Evolutionary conservation across 2,797 vertebrate species (phyloP).

Genomic region (Synanceia verrucosa): DNA sequence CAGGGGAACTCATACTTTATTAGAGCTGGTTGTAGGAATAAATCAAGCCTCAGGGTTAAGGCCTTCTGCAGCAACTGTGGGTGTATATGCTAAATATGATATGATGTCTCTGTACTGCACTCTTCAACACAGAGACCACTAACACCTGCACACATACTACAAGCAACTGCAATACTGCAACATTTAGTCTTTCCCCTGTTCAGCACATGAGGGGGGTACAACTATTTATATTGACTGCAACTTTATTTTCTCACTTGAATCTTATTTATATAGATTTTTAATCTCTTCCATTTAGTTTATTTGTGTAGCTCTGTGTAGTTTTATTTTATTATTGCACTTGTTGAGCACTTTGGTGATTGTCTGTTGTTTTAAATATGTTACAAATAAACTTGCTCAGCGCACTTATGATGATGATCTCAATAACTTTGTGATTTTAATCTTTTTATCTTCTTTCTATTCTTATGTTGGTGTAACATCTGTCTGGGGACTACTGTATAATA

Average conservation of each 20-base stretch:
- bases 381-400: neutral
- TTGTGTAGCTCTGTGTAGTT: neutral
- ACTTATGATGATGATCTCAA: neutral
- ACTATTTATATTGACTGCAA: too few species aligned
- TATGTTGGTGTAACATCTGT: neutral
- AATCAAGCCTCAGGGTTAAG: slow-evolving; percentile 45
- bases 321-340: slow-evolving; percentile 7
- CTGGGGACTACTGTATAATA: neutral
- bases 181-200: neutral
- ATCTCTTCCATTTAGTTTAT: too few species aligned
- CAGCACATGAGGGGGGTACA: neutral
- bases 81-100: slow-evolving; percentile 22
- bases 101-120: slow-evolving; percentile 21
- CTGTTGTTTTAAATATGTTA: too few species aligned
- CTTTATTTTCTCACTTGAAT: too few species aligned
- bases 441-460: neutral
- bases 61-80: slow-evolving; percentile 27
- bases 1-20: slow-evolving; percentile 25
- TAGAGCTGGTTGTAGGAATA: slow-evolving; percentile 39
- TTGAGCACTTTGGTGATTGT: neutral
- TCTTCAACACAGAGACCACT: slow-evolving; percentile 3
- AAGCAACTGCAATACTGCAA: slow-evolving; percentile 13
- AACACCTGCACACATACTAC: slow-evolving; percentile 22
- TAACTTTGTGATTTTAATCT: neutral
- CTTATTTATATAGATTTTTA: too few species aligned